Conservation (phyloP, 64 coral and sea anemone genomes). For the Hydrozoanthus tunicans region DNA sequence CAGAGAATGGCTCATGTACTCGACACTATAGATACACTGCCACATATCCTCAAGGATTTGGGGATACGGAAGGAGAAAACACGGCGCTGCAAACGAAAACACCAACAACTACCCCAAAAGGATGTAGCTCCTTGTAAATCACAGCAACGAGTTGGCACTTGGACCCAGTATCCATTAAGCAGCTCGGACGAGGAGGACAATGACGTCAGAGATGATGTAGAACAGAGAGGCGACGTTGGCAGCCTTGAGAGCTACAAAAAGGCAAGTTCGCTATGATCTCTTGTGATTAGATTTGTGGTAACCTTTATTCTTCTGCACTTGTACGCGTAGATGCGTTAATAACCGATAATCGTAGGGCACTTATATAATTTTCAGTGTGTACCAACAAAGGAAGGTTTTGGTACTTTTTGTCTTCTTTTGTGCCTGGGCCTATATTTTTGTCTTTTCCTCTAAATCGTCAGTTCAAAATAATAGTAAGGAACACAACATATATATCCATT, state of each 20-base stretch:
- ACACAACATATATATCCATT: no score
- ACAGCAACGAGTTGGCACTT: neutral
- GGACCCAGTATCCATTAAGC: neutral
- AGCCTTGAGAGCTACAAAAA: neutral
- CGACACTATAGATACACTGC: neutral
- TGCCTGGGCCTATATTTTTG: no score
- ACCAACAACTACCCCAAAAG: neutral
- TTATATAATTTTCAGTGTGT: no score
- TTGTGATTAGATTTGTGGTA: neutral
- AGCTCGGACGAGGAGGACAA: neutral
- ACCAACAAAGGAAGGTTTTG: no score
- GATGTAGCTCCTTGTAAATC: neutral
- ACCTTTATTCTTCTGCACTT: neutral
- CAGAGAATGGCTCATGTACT: neutral
- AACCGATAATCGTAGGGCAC: neutral
- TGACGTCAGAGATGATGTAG: neutral
- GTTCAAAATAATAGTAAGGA: no score
- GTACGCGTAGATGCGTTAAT: neutral
- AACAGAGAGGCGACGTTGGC: no score
- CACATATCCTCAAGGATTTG: neutral
- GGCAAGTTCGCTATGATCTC: neutral
- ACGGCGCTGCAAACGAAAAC: neutral
- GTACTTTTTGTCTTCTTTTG: no score
- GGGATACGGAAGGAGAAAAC: conserved; percentile 3
- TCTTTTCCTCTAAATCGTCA: no score